Evolutionary conservation across 2,797 vertebrate species (phyloP).

Genomic region (Alfaro cultratus): DNA sequence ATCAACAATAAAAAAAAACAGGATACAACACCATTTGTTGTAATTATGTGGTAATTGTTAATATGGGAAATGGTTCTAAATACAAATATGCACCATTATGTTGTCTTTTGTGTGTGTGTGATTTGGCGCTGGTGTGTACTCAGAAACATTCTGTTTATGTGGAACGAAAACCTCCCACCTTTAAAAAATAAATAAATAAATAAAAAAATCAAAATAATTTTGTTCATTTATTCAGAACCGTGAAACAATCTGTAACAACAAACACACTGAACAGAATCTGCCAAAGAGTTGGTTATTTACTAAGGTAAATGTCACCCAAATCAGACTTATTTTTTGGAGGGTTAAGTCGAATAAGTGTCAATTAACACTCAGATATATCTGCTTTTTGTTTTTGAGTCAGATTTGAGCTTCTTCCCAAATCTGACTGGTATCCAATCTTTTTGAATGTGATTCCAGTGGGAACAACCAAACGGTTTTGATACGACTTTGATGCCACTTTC

Average conservation of each 20-base stretch:
- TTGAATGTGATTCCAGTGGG: too few species aligned
- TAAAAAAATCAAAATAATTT: background rate
- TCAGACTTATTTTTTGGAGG: too few species aligned
- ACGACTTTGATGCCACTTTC: too few species aligned
- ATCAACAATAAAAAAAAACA: slow-evolving; percentile 22
- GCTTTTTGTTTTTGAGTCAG: too few species aligned
- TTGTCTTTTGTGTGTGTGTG: background rate
- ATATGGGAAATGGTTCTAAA: slow-evolving; percentile 19
- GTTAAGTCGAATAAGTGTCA: too few species aligned
- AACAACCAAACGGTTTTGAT: too few species aligned
- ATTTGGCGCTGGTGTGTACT: background rate
- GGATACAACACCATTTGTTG: slow-evolving; percentile 17
- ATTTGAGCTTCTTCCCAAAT: too few species aligned
- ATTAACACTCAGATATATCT: too few species aligned
- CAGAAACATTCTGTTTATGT: background rate
- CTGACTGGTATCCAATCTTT: too few species aligned
- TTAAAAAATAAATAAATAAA: background rate
- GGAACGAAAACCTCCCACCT: background rate
- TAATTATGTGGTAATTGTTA: slow-evolving; percentile 31
- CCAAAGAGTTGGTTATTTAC: background rate
- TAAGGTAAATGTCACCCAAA: too few species aligned
- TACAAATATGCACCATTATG: background rate
- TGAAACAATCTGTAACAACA: background rate
- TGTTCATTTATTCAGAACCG: background rate
- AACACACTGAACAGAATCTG: background rate